Base-by-base conservation (phyloP, 2,113 vertebrate species). In the Chloroceryle aenea region DNA sequence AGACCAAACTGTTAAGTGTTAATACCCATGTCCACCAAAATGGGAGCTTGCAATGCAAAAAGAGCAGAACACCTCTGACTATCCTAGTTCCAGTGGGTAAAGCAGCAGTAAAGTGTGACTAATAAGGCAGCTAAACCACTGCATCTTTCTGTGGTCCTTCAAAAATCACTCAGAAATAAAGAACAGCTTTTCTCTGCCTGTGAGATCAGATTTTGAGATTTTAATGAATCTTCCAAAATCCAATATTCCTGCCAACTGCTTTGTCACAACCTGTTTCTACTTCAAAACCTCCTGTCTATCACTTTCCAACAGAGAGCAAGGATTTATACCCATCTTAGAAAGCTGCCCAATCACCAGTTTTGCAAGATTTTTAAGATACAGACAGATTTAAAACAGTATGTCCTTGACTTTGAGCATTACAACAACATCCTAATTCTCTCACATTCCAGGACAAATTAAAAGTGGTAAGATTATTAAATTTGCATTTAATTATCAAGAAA, bases 401-500 rank as follows among this genome's bases (percentile, higher is more conserved):
- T 77, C 95, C 95, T 97, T 58, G 76, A 89, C 73, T 90, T 30
- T 32, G 45, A 95, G 89, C 92, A 68, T 79, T 40, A 61, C 67
- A 96, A 61, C 95, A 97, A 90, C 80, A 75, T 91, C 96, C 50
- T 76, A 67, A 63, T 48, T 95, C 80, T 96, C 87, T 93, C 25
- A 17, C 84, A 85, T 93, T 91, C 17, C 3, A 89, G 85, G 38
- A 97, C 94, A 97, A 96, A 97, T 94, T 80, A 94, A 80, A 97
- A 96, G 71, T 34, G 29, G 69, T 92, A 95, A 90, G 95, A 97
- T 94, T 90, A 96, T 69, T 50, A 97, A 97, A 96, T 85, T 90
- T 93, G 73, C 67, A 88, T 87, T 97, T 97, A 95, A 97, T 97
- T 96, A 96, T 95, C 78, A 96, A 94, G 89, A 97, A 97, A 97